Conservation (phyloP, 2,113 vertebrate genomes). For the Thryonomys swinderianus region DNA sequence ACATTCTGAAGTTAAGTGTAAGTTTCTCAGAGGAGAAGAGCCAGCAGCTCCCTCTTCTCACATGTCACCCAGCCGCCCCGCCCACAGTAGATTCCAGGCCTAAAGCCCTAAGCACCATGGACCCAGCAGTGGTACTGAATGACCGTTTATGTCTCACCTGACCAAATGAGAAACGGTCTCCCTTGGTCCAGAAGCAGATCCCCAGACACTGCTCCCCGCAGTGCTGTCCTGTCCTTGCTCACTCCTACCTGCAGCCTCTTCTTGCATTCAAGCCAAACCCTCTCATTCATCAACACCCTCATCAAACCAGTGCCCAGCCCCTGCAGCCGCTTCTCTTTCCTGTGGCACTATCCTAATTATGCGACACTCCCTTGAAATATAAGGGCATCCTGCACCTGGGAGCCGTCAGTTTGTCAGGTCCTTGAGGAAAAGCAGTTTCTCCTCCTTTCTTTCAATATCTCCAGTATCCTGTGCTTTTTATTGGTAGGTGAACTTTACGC, state of each 20-base stretch:
- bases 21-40: neutral
- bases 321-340: neutral
- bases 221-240: neutral
- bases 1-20: neutral
- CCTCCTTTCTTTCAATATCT: neutral
- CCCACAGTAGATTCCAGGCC: neutral
- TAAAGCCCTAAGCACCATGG: neutral
- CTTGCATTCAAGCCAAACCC: neutral
- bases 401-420: neutral
- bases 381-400: accelerated
- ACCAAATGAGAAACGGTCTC: neutral
- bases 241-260: neutral
- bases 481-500: neutral
- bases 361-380: neutral
- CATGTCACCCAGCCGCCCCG: neutral
- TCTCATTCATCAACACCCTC: neutral
- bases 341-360: too few species aligned
- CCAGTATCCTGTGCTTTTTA: neutral
- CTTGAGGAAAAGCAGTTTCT: neutral
- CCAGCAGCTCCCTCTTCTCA: neutral
- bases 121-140: neutral
- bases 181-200: neutral
- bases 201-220: neutral
- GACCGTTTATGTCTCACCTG: neutral
- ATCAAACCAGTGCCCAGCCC: neutral